These are phyloP conservation scores for Drosophila pruinosa DNA, from an alignment of 1,140 invertebrate genomes.

Conservation along the genomic window DNA sequence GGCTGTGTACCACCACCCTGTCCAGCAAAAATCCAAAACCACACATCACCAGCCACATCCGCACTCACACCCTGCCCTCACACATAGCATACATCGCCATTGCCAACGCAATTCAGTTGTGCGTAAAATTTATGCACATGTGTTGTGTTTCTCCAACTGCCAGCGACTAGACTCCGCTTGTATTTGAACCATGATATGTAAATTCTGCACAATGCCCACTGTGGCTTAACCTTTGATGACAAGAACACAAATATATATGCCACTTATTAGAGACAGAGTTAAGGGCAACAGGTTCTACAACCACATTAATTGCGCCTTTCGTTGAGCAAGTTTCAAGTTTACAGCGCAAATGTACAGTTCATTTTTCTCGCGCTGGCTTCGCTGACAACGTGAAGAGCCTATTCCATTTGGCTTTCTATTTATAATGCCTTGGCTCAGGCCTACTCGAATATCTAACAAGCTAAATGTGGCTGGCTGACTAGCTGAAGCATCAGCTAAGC, in stretches of 20 bases:
- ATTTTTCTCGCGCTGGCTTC: neutral
- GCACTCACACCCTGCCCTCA: conserved; percentile 2
- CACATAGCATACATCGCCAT: neutral
- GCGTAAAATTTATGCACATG: conserved; percentile 72
- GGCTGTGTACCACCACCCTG: conserved; percentile 36
- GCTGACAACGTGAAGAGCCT: conserved; percentile 5
- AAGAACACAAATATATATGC: neutral
- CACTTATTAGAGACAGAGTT: conserved; percentile 21
- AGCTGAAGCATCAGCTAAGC: conserved; percentile 11
- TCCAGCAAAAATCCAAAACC: conserved; percentile 10
- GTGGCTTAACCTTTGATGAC: conserved; percentile 36
- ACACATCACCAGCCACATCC: conserved; percentile 35
- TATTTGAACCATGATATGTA: conserved; percentile 51
- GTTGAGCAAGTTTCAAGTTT: neutral
- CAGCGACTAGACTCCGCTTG: conserved; percentile 3
- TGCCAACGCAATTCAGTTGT: conserved; percentile 65
- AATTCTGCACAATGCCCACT: conserved; percentile 26
- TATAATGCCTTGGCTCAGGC: conserved; percentile 23
- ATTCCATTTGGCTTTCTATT: conserved; percentile 47
- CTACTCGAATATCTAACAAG: conserved; percentile 22
- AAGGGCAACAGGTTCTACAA: conserved; percentile 8
- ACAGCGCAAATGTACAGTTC: neutral
- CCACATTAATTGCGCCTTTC: too few relatives aligned
- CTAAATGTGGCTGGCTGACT: conserved; percentile 23
- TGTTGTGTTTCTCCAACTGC: conserved; percentile 26